These are phyloP conservation scores for Opisthocomus hoazin DNA, from an alignment of 2,113 vertebrate species.

Conservation along the genomic window DNA sequence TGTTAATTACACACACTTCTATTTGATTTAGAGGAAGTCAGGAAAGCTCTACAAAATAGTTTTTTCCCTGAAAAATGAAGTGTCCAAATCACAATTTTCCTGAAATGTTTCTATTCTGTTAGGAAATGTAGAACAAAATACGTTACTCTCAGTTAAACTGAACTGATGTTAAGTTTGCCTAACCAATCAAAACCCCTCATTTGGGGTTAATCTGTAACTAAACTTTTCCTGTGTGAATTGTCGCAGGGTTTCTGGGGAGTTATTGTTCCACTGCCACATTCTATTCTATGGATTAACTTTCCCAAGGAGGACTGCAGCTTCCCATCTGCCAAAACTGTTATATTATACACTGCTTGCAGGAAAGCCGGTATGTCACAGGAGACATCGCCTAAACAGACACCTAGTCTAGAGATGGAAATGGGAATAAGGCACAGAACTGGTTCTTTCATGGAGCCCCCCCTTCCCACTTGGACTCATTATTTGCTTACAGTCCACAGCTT, in stretches of 20 bases:
- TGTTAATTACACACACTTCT: background rate
- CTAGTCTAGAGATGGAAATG: background rate
- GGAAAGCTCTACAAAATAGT: background rate
- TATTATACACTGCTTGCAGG: background rate
- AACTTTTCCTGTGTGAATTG: background rate
- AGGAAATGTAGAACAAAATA: background rate
- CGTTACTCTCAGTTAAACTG: background rate
- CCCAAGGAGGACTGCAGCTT: background rate
- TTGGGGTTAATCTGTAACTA: constrained; percentile 21
- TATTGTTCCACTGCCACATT: background rate
- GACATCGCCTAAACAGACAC: background rate
- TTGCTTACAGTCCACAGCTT: background rate
- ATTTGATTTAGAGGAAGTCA: background rate
- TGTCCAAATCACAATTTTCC: background rate
- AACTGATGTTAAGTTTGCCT: background rate
- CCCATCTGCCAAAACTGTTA: background rate
- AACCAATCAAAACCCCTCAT: background rate
- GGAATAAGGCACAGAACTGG: background rate
- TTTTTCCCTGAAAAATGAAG: background rate
- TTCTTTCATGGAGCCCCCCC: background rate
- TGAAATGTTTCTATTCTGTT: background rate
- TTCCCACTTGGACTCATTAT: background rate
- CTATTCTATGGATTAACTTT: background rate
- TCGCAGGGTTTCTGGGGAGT: background rate
- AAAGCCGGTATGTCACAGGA: background rate